These are phyloP conservation scores for Mesocentrotus franciscanus DNA, from an alignment of 53 echinoderm and acorn worm genomes.

Conservation along the genomic window DNA sequence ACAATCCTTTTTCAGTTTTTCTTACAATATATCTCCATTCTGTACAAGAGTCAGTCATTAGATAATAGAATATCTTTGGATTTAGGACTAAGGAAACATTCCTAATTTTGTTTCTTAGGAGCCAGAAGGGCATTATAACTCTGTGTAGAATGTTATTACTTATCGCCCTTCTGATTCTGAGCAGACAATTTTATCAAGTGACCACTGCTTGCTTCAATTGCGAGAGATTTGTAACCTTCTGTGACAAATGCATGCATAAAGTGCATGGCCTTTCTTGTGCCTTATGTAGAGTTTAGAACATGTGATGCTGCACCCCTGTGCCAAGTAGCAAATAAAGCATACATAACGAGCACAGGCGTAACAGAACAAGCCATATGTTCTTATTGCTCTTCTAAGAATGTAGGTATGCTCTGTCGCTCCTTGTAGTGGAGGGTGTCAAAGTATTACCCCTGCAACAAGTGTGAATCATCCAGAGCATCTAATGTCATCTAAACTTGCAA, in stretches of 20 bases:
- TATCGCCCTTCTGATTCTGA: no score
- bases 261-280: constrained; percentile 37
- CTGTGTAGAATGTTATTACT: no score
- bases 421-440: background rate
- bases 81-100: background rate
- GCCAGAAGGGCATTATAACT: no score
- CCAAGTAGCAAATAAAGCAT: constrained; percentile 10
- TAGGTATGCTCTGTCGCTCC: background rate
- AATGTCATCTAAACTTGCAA: background rate
- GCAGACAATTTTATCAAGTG: background rate
- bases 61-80: background rate
- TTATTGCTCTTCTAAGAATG: background rate
- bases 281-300: constrained; percentile 1
- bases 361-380: background rate
- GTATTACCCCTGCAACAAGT: background rate
- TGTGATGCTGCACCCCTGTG: constrained; percentile 17
- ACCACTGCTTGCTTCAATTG: constrained; percentile 1
- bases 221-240: background rate
- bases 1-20: background rate
- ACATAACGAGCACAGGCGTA: background rate
- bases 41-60: background rate
- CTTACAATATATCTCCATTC: background rate
- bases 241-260: background rate
- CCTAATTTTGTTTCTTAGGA: background rate
- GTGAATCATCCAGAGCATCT: background rate